These are phyloP conservation scores for Tragelaphus imberbis DNA, from an alignment of 2,113 vertebrate genomes.

Conservation along the genomic window DNA sequence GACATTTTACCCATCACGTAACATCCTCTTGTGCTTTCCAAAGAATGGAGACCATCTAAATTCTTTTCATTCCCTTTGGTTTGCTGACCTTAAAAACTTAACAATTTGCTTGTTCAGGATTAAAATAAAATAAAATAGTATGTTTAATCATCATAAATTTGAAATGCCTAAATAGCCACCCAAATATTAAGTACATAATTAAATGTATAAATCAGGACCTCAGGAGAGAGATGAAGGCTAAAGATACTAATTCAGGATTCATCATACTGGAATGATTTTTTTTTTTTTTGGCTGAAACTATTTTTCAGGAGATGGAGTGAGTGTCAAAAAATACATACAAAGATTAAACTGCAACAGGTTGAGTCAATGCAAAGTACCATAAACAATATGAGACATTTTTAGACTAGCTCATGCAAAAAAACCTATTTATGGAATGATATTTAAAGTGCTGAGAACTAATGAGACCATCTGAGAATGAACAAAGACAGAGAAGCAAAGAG, in stretches of 20 bases:
- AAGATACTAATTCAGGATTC: neutral
- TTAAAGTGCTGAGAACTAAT: neutral
- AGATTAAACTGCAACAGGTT: neutral
- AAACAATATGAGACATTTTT: neutral
- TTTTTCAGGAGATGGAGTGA: neutral
- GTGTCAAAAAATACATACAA: neutral
- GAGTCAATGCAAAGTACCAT: neutral
- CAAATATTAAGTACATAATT: slow-evolving; percentile 22
- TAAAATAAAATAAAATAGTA: neutral
- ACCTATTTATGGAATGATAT: neutral
- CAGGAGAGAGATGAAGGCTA: neutral
- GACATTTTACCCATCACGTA: neutral
- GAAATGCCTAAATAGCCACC: neutral
- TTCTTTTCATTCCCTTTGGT: neutral
- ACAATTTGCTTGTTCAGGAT: neutral
- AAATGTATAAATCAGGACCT: neutral
- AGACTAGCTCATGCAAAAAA: neutral
- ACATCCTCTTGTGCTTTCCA: neutral
- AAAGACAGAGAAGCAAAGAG: neutral
- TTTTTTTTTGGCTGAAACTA: neutral
- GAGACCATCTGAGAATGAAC: neutral
- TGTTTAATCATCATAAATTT: neutral
- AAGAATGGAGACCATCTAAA: neutral
- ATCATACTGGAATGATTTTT: neutral
- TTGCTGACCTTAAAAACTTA: slow-evolving; percentile 4